These are phyloP conservation scores for Thecophora atra DNA, from an alignment of 2,888 invertebrate genomes.

Conservation along the genomic window DNA sequence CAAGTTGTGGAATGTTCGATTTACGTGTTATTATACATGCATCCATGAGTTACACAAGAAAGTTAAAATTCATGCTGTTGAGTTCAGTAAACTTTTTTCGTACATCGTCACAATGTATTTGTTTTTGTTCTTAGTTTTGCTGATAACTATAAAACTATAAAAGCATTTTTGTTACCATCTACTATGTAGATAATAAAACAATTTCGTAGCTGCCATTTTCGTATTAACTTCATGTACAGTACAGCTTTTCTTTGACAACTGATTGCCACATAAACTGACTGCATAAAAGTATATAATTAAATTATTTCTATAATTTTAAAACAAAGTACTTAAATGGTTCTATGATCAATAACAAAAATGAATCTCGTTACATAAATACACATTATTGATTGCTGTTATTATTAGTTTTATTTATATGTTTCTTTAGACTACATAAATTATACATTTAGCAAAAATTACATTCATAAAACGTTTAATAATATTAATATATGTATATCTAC, in stretches of 20 bases:
- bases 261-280: constrained; percentile 15
- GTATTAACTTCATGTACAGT: constrained; percentile 33
- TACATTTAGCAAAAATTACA: constrained; percentile 32
- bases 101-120: background rate
- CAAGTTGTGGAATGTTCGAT: too few species aligned
- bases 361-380: background rate
- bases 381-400: constrained; percentile 1
- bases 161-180: constrained; percentile 37
- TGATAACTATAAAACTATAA: constrained; percentile 28
- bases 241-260: background rate
- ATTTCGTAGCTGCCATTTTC: constrained; percentile 40
- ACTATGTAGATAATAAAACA: constrained; percentile 38
- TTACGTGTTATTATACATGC: too few species aligned
- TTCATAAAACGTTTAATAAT: constrained; percentile 17
- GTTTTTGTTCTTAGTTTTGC: constrained; percentile 16
- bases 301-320: background rate
- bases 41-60: too few species aligned
- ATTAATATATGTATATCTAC: constrained; percentile 1
- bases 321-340: background rate
- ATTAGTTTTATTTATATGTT: constrained; percentile 2
- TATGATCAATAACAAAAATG: too few species aligned
- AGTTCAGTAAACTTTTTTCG: constrained; percentile 19
- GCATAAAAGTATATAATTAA: constrained; percentile 5
- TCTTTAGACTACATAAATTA: constrained; percentile 34
- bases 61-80: constrained; percentile 29